Evolutionary conservation across 2,888 invertebrate species (phyloP), one percentile per base, ranked within the genome.

Genomic region (Eilema depressum): DNA sequence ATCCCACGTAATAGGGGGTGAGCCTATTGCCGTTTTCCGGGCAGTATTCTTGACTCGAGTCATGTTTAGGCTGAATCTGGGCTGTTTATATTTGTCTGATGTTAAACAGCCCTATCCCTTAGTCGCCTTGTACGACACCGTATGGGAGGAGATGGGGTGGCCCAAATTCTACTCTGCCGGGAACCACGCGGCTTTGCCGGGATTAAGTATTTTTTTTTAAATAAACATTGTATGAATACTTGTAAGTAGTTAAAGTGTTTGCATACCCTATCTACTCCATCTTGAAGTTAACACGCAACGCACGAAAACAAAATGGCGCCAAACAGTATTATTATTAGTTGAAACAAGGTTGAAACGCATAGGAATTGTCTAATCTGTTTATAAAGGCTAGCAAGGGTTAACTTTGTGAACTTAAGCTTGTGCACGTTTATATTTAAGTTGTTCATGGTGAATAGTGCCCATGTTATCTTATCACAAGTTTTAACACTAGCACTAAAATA

Each of bases 201-300:
- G n/a, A n/a, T n/a, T n/a, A n/a, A n/a, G n/a, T n/a, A n/a, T 28
- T 1, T 12, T 37, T 37, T 37, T 37, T 37, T 5, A 37, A 37
- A 37, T 5, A 37, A 12, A 37, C 33, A 37, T 12, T 37, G 11
- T 37, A 12, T 37, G 33, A 1, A 4, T 33, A 33, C 30, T 8
- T 33, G 5, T 8, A 33, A 33, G 10, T 33, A 33, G 8, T 47
- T 47, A 20, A n/a, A n/a, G 17, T 17, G 2, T 53, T 53, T 53
- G 8, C 53, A n/a, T 53, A n/a, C 1, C 53, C 8, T 53, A 53
- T 20, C n/a, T n/a, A 53, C 53, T 7, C 53, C 20, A 53, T 53
- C n/a, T n/a, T 53, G 53, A 53, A 53, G 53, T 53, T 53, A n/a
- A 53, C 53, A 53, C 53, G 53, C 53, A 53, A 47, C 7, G 47